Percentiles rank a stretch among this genome's conserved stretches.
Conservation (phyloP, 2,113 vertebrate species). For the Malurus elegans region DNA sequence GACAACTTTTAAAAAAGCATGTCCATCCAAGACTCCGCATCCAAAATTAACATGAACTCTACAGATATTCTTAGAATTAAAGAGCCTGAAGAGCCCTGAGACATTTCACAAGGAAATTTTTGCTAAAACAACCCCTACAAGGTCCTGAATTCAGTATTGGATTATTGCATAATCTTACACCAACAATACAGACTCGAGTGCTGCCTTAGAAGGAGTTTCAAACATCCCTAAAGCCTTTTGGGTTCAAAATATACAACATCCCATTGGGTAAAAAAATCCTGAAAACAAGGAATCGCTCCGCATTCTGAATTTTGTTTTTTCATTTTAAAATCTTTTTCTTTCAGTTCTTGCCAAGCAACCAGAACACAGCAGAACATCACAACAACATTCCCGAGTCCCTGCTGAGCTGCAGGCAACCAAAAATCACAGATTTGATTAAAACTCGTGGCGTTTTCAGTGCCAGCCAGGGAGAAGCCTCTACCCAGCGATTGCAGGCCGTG, state of each 20-base stretch:
- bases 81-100: background rate
- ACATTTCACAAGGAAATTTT: background rate
- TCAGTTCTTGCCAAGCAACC: background rate
- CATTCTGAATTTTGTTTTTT: background rate
- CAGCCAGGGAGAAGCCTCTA: background rate
- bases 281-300: background rate
- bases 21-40: background rate
- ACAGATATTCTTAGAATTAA: background rate
- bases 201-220: background rate
- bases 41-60: background rate
- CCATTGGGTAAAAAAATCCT: background rate
- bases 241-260: background rate
- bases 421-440: background rate
- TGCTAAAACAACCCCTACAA: background rate
- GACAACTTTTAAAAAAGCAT: background rate
- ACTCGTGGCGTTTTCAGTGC: background rate
- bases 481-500: accelerated
- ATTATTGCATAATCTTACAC: background rate
- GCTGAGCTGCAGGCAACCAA: background rate
- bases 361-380: background rate
- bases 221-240: background rate
- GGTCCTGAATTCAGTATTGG: background rate
- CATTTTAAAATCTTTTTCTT: background rate
- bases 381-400: background rate
- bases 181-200: accelerated